Percentiles rank a stretch among this genome's conserved stretches.
Conservation (phyloP, 2,113 vertebrate genomes). For the Leptocoma aspasia region DNA sequence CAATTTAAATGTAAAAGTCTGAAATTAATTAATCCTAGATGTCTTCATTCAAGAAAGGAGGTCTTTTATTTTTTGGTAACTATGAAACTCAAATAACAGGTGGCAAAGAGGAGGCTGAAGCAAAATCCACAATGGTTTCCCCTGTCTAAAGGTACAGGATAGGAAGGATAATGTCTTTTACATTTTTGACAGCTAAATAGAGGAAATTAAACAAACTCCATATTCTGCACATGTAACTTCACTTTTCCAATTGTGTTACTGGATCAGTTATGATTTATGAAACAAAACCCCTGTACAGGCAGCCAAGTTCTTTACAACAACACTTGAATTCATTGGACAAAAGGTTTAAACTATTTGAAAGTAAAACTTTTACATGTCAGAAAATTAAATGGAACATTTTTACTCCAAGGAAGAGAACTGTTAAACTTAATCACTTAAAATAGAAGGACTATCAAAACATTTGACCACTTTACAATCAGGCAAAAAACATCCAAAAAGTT, state of each 20-base stretch:
- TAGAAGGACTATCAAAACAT: neutral
- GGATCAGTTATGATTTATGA: neutral
- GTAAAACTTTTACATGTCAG: neutral
- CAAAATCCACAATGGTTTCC: neutral
- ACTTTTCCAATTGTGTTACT: neutral
- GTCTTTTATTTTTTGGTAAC: neutral
- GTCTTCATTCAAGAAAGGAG: neutral
- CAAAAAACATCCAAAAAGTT: neutral
- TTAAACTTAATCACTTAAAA: neutral
- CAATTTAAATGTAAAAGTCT: neutral
- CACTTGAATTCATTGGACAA: neutral
- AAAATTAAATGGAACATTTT: neutral
- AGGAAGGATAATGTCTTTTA: neutral
- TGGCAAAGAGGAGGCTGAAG: neutral
- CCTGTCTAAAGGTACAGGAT: neutral
- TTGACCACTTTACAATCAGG: neutral
- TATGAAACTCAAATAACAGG: neutral
- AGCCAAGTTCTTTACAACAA: neutral
- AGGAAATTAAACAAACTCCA: neutral
- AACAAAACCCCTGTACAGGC: neutral
- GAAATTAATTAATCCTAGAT: neutral
- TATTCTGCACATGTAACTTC: neutral
- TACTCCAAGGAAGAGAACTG: neutral
- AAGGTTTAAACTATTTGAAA: neutral
- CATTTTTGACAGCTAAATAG: neutral